Conservation (phyloP, 2,113 vertebrate species). For the Sorex araneus region DNA sequence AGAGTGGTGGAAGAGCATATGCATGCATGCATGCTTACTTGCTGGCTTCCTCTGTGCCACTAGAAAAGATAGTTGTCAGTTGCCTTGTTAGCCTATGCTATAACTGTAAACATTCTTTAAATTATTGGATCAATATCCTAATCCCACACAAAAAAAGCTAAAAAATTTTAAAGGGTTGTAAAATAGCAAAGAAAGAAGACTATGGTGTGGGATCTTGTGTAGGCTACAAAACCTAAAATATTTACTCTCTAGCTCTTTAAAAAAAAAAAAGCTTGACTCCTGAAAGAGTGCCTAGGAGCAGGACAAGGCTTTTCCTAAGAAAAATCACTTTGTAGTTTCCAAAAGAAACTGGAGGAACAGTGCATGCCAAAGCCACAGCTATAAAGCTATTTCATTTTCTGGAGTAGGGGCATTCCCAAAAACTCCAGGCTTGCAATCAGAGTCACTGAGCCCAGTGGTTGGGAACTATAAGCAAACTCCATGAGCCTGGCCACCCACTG, state of each 20-base stretch:
- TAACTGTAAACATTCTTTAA: background rate
- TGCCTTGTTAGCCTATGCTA: background rate
- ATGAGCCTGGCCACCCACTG: background rate
- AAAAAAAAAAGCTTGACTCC: too few species aligned
- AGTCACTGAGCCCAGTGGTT: background rate
- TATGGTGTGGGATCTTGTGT: background rate
- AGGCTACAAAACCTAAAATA: slow-evolving; percentile 16
- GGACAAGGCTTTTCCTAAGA: background rate
- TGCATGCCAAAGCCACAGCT: background rate
- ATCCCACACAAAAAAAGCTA: slow-evolving; percentile 24
- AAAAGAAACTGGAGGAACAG: background rate
- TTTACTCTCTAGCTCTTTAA: background rate
- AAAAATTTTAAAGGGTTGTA: slow-evolving; percentile 6
- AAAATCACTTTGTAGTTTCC: background rate
- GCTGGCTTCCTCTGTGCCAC: background rate
- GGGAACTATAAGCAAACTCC: background rate
- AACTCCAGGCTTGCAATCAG: background rate
- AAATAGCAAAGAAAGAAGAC: background rate
- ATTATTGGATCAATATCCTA: background rate
- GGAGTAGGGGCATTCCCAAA: background rate
- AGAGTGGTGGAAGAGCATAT: background rate
- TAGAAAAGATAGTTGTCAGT: background rate
- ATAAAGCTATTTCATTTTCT: background rate
- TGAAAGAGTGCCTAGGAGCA: background rate
- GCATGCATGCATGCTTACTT: background rate